Percentiles rank a stretch among this genome's conserved stretches.
Evolutionary conservation across 2,113 vertebrate species (phyloP).

Genomic region (Synchiropus splendidus): DNA sequence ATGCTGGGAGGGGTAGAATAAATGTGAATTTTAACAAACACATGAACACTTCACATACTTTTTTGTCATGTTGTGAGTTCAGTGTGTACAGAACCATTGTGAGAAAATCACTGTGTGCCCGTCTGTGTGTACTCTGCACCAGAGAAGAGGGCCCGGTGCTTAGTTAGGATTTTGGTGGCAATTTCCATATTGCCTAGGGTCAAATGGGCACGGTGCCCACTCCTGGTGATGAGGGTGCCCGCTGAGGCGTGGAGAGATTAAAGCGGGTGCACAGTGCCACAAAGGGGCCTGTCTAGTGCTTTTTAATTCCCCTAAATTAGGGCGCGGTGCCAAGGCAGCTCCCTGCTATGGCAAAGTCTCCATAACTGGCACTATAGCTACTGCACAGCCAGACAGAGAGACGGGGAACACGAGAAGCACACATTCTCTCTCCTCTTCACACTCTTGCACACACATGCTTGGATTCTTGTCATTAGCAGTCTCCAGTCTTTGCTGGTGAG

Average conservation of each 20-base stretch:
- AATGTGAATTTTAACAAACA: too few species aligned
- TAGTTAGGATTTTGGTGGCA: constrained; percentile 56
- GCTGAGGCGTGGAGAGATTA: constrained; percentile 69
- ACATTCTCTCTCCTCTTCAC: constrained; percentile 28
- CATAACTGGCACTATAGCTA: constrained; percentile 59
- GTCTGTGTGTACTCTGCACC: constrained; percentile 36
- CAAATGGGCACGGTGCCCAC: constrained; percentile 62
- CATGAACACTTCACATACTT: constrained; percentile 31
- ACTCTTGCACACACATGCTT: constrained; percentile 38
- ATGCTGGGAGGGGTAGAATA: too few species aligned
- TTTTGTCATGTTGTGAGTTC: constrained; percentile 17
- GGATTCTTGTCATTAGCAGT: constrained; percentile 46
- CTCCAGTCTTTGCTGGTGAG: constrained; percentile 35
- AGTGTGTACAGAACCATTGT: constrained; percentile 14
- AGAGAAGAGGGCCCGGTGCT: constrained; percentile 40
- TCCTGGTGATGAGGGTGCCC: constrained; percentile 61
- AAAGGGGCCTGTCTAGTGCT: constrained; percentile 72
- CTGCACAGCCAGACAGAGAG: constrained; percentile 47
- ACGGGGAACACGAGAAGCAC: constrained; percentile 17
- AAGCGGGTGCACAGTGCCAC: constrained; percentile 65
- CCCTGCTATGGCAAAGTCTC: constrained; percentile 59
- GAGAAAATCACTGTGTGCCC: constrained; percentile 39
- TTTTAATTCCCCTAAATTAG: constrained; percentile 75
- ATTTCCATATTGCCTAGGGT: constrained; percentile 71
- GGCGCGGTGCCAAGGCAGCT: constrained; percentile 61